Conservation (phyloP, 1,140 invertebrate genomes). For the Batillaria attramentaria region DNA sequence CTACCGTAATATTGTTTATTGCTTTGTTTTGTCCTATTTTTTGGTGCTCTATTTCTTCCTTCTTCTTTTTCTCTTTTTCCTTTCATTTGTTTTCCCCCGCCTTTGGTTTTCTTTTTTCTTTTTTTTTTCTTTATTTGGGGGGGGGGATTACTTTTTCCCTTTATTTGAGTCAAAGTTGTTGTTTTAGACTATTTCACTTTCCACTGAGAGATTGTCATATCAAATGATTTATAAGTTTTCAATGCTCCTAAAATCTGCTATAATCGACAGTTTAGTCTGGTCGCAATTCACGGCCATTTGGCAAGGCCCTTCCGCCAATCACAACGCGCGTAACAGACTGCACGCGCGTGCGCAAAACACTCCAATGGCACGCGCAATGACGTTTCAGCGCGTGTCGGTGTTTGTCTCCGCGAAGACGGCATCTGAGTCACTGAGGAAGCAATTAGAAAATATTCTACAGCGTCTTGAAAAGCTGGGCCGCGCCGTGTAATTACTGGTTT, state of each 20-base stretch:
- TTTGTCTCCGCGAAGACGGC: slow-evolving; percentile 3
- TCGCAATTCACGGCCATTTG: too few species aligned
- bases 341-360: slow-evolving; percentile 30
- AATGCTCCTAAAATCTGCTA: too few species aligned
- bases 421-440: slow-evolving; percentile 26
- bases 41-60: too few species aligned
- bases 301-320: not conserved
- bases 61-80: slow-evolving; percentile 9
- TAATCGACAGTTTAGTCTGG: too few species aligned
- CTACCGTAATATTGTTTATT: too few species aligned
- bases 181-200: too few species aligned
- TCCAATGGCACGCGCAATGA: slow-evolving; percentile 29
- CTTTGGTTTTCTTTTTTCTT: not conserved
- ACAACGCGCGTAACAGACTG: slow-evolving; percentile 23
- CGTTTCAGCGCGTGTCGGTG: slow-evolving; percentile 17
- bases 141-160: too few species aligned
- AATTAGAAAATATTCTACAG: slow-evolving; percentile 25
- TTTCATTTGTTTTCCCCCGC: not conserved
- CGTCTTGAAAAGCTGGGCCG: slow-evolving; percentile 9
- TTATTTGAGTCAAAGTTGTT: too few species aligned
- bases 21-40: too few species aligned
- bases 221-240: too few species aligned
- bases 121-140: not conserved
- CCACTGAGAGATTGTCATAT: too few species aligned
- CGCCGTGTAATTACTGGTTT: slow-evolving; percentile 20